Base-by-base conservation (phyloP, 2,797 vertebrate genomes). In the Gephyroberyx darwinii region DNA sequence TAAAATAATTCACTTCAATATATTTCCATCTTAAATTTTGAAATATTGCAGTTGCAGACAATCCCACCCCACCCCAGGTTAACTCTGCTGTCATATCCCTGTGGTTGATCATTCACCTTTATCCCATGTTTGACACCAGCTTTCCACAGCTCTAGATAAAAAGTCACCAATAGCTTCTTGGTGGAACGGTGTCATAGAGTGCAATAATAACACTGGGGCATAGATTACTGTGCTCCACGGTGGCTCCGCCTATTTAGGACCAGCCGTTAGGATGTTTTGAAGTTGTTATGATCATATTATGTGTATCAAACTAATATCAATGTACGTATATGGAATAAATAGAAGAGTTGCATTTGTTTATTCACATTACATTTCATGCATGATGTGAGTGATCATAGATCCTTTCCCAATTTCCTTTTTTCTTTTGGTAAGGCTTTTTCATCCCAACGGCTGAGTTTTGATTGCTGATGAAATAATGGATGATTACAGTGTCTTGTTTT, bases 101-200 rank as follows among this genome's bases (percentile, higher is more conserved):
- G n/a, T 16, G 45, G 81, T 84, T 72, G 69, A 89, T 92, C 78
- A 92, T 91, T 92, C 52, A 91, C 88, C 50, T 75, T 61, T 26
- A 80, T 65, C 56, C 86, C 77, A 80, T 79, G 78, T 61, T 71
- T 86, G 62, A 83, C 81, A 84, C 69, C 26, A 77, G 66, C 66
- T 88, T 83, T 85, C 83, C 68, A 84, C 63, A 65, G 19, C 77
- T 74, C 50, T 9, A 85, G 88, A 91, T 86, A 89, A 91, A 26
- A 26, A 26, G 78, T 65, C 58, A 71, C 57, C 65, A 76, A 81
- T 52, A 78, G 56, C 22, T 20, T 74, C 26, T 71, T 63, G 0
- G 30, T 16, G 47, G 39, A 83, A 66, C 65, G 74, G 58, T 86
- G 69, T 85, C 78, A 77, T 2, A 3, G 59, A 75, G 64, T 58